Evolutionary conservation across 2,797 vertebrate genomes (phyloP).

Genomic region (Sebastolobus altivelis): DNA sequence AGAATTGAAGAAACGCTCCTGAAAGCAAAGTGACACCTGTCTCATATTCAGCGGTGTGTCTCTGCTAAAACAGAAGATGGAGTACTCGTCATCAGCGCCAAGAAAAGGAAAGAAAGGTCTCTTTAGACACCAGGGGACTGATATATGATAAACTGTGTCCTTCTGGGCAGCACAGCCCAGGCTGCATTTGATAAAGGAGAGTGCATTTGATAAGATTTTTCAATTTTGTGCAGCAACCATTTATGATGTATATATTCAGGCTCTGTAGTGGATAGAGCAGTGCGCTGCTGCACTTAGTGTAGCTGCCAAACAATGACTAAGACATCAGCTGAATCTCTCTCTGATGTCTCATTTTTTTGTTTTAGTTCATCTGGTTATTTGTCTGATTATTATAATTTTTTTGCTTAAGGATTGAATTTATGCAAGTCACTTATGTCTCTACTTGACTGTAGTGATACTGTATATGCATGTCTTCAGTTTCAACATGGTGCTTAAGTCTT

Average conservation of each 20-base stretch:
- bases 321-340: not conserved
- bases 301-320: slow-evolving; percentile 18
- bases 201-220: slow-evolving; percentile 43
- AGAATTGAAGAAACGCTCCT: slow-evolving; percentile 47
- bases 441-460: not conserved
- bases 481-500: not conserved
- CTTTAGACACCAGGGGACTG: not conserved
- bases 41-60: slow-evolving; percentile 45
- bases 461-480: not conserved
- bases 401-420: not conserved
- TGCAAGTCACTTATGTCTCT: not conserved
- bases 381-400: not conserved
- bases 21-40: slow-evolving; percentile 72
- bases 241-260: slow-evolving; percentile 35
- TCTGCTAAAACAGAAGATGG: slow-evolving; percentile 32
- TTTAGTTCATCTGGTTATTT: not conserved
- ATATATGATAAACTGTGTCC: slow-evolving; percentile 51
- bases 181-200: slow-evolving; percentile 56
- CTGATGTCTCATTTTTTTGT: not conserved
- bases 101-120: slow-evolving; percentile 14
- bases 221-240: slow-evolving; percentile 19
- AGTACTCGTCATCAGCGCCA: slow-evolving; percentile 11
- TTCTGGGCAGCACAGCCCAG: slow-evolving; percentile 22
- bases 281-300: not conserved
- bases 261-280: not conserved